phyloP scores from a whole-genome alignment of 2,888 invertebrate species.

The Eumerus sabulonum region DNA sequence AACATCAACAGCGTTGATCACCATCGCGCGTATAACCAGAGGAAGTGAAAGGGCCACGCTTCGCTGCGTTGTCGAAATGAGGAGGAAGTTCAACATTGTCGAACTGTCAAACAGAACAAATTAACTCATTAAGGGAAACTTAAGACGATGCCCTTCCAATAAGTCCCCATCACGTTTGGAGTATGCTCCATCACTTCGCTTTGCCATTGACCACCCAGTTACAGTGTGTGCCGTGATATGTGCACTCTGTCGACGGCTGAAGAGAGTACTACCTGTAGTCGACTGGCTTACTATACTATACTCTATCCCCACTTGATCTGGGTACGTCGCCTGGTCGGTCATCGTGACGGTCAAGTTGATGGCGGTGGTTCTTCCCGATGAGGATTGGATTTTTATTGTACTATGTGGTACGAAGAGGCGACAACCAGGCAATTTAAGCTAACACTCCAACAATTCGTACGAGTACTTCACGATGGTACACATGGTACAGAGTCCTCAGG shows the following conservation, averaged over 20 bases:
- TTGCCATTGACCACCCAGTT: slow-evolving; percentile 61
- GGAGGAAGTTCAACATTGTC: slow-evolving; percentile 54
- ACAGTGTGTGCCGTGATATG: background rate
- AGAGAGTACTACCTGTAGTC: slow-evolving; percentile 32
- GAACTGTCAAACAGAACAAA: slow-evolving; percentile 63
- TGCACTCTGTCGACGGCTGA: background rate
- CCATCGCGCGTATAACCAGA: slow-evolving; percentile 20
- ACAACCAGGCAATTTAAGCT: slow-evolving; percentile 68
- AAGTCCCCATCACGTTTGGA: slow-evolving; percentile 54
- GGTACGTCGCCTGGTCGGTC: background rate
- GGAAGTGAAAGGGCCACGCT: slow-evolving; percentile 22
- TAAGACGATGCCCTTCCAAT: slow-evolving; percentile 43
- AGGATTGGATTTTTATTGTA: slow-evolving; percentile 49
- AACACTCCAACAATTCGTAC: slow-evolving; percentile 55
- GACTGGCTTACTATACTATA: slow-evolving; percentile 47
- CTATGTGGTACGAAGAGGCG: slow-evolving; percentile 56
- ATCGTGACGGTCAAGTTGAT: background rate
- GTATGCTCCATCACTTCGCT: slow-evolving; percentile 26
- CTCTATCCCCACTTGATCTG: slow-evolving; percentile 56
- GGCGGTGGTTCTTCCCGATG: slow-evolving; percentile 13
- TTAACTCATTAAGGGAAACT: slow-evolving; percentile 61
- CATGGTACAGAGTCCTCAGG: slow-evolving; percentile 2
- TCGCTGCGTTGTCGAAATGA: slow-evolving; percentile 1
- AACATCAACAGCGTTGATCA: slow-evolving; percentile 6
- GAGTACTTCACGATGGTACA: slow-evolving; percentile 35